Percentiles rank a stretch among this genome's conserved stretches.
These are phyloP conservation scores for Sepiola atlantica DNA, from an alignment of 2,888 invertebrate species.

Conservation along the genomic window DNA sequence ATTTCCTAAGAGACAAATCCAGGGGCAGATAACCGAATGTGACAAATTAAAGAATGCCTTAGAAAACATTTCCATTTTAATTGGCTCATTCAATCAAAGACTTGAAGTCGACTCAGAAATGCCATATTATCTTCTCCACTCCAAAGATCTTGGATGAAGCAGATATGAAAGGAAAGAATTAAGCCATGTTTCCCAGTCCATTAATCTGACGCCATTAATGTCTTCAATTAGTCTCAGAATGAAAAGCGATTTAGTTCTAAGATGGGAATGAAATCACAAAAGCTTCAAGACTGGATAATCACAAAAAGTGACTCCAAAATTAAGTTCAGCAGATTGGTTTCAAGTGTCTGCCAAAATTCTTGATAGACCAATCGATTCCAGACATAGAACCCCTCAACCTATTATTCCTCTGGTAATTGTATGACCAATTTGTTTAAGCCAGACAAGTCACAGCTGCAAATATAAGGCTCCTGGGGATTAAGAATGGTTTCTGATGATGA, in stretches of 20 bases:
- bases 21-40: no score
- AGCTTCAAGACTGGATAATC: background rate
- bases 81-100: background rate
- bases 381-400: background rate
- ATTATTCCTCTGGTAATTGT: background rate
- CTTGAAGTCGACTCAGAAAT: background rate
- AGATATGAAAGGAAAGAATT: background rate
- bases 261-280: background rate
- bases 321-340: background rate
- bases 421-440: background rate
- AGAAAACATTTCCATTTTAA: background rate
- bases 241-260: background rate
- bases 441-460: conserved; percentile 22
- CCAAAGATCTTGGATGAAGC: background rate
- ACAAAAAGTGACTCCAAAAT: background rate
- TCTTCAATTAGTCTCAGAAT: background rate
- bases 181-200: background rate
- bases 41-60: no score
- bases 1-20: no score
- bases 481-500: background rate
- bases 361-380: conserved; percentile 18
- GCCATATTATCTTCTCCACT: background rate
- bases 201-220: background rate
- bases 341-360: background rate
- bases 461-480: background rate